Conservation (phyloP, 2,888 invertebrate genomes). For the Criorhina ranunculi region DNA sequence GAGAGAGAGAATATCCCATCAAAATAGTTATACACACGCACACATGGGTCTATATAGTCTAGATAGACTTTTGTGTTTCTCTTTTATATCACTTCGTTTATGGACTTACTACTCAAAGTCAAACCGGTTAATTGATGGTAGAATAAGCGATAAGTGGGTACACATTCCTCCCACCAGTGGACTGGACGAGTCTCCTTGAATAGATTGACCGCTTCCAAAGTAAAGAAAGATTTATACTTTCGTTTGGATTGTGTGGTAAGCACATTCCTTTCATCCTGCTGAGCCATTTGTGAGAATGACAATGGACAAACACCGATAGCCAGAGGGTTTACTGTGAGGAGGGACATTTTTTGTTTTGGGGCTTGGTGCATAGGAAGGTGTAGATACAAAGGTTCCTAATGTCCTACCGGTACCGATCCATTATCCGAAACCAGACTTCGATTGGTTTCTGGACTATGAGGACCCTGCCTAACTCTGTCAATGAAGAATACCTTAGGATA, state of each 20-base stretch:
- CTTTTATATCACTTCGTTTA: constrained; percentile 37
- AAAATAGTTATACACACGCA: background rate
- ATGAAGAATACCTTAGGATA: no score
- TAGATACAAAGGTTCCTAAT: no score
- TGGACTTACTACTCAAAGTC: constrained; percentile 49
- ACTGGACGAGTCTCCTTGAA: constrained; percentile 14
- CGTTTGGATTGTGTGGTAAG: constrained; percentile 18
- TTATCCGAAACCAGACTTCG: no score
- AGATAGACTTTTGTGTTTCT: constrained; percentile 17
- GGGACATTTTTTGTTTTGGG: background rate
- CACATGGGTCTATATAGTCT: background rate
- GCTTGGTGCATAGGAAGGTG: no score
- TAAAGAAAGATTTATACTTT: constrained; percentile 7
- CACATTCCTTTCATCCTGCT: constrained; percentile 21
- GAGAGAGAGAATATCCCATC: background rate
- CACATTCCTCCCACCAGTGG: constrained; percentile 67
- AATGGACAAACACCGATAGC: constrained; percentile 5
- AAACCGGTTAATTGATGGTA: constrained; percentile 70
- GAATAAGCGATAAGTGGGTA: constrained; percentile 63
- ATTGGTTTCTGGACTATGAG: no score
- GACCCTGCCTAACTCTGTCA: no score
- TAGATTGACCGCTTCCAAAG: constrained; percentile 1
- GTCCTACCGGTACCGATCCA: no score
- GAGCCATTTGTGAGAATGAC: background rate
- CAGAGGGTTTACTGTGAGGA: constrained; percentile 1